phyloP scores from a whole-genome alignment of 2,888 invertebrate species.

The Diarsia brunnea region DNA sequence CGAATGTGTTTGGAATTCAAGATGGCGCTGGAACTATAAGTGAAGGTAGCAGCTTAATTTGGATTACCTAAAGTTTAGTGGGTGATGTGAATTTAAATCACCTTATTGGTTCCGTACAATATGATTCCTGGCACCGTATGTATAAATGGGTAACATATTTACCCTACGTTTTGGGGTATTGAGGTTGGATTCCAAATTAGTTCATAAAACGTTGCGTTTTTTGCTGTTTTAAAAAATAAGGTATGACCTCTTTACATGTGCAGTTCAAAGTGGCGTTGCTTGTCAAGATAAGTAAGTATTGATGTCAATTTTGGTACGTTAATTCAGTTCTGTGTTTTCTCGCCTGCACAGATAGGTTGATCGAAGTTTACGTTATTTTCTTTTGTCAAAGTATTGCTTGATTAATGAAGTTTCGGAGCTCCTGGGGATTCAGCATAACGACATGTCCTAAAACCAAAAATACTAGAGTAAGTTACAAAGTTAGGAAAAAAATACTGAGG shows the following conservation, averaged over 20 bases:
- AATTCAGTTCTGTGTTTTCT: not conserved
- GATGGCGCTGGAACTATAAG: slow-evolving; percentile 59
- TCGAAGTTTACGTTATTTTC: not conserved
- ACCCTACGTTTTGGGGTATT: slow-evolving; percentile 1
- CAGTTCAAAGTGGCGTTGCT: not conserved
- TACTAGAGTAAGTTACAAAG: too few species aligned
- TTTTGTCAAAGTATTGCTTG: not conserved
- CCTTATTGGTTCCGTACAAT: slow-evolving; percentile 50
- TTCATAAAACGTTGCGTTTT: not conserved
- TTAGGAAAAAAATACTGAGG: not conserved
- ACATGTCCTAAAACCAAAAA: not conserved
- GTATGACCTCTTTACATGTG: not conserved
- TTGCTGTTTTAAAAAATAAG: not conserved
- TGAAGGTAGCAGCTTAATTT: slow-evolving; percentile 53
- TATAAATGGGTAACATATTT: slow-evolving; percentile 21
- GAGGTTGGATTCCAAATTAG: slow-evolving; percentile 17
- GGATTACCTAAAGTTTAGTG: slow-evolving; percentile 57
- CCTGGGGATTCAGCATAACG: not conserved
- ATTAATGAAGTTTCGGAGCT: not conserved
- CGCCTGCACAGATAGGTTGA: not conserved
- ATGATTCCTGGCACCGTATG: slow-evolving; percentile 28
- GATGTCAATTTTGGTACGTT: not conserved
- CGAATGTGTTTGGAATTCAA: slow-evolving; percentile 61
- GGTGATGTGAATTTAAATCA: slow-evolving; percentile 54
- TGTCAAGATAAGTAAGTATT: not conserved